phyloP scores from a whole-genome alignment of 2,888 invertebrate genomes.

The Leptopterna dolabrata region DNA sequence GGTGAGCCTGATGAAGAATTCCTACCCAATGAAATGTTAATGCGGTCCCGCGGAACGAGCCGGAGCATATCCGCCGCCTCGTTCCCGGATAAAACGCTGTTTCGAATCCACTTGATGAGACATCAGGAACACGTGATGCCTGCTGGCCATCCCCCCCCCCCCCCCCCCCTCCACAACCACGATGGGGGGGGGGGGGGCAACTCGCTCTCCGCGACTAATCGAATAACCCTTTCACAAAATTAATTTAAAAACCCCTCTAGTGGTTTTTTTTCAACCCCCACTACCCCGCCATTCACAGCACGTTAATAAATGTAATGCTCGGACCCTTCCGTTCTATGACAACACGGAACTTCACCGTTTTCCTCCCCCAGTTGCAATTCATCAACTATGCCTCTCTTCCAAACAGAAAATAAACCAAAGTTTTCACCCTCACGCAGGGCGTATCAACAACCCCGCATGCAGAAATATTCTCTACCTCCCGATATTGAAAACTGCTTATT shows the following conservation, averaged over 20 bases:
- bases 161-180: not conserved
- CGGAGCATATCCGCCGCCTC: not conserved
- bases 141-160: conserved; percentile 13
- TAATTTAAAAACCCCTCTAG: conserved; percentile 1
- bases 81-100: conserved; percentile 1
- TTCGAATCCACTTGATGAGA: conserved; percentile 26
- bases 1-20: conserved; percentile 16
- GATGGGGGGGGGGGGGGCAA: too few species aligned
- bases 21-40: conserved; percentile 42
- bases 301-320: not conserved
- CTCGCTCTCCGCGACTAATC: not conserved
- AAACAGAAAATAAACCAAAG: conserved; percentile 10
- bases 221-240: conserved; percentile 39
- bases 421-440: not conserved
- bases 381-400: not conserved
- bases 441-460: not conserved
- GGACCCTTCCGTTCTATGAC: not conserved
- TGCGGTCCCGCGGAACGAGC: conserved; percentile 1
- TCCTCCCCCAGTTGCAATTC: not conserved
- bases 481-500: too few species aligned
- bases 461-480: too few species aligned
- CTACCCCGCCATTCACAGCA: not conserved
- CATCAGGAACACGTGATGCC: conserved; percentile 31
- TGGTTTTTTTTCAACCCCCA: not conserved
- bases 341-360: not conserved